A percentile compares a stretch with the other conserved stretches of the same genome.
Evolutionary conservation across 2,888 invertebrate genomes (phyloP).

Genomic region (Archips crataeganus): DNA sequence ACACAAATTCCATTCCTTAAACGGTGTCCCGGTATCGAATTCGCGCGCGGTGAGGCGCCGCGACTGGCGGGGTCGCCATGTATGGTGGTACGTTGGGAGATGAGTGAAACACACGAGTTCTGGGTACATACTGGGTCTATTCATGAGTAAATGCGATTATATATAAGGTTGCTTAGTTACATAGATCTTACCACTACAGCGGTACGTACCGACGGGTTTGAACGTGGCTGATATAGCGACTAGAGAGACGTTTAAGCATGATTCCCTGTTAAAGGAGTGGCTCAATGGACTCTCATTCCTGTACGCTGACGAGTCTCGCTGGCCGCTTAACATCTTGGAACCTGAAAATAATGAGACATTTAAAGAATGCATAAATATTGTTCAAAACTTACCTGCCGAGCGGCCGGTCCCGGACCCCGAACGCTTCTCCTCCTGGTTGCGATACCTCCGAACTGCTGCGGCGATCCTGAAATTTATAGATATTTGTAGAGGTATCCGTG

Average conservation of each 20-base stretch:
- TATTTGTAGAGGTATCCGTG: constrained; percentile 7
- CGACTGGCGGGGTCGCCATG: no score
- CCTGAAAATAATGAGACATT: neutral
- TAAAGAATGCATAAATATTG: neutral
- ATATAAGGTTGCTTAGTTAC: no score
- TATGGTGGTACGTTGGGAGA: no score
- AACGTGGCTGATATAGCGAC: constrained; percentile 5
- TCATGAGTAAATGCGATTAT: no score
- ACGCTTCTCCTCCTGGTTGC: constrained; percentile 41
- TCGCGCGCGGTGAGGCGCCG: no score
- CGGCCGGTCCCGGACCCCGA: constrained; percentile 32
- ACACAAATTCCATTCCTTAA: no score
- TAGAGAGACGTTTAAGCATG: neutral
- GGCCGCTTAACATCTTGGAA: neutral
- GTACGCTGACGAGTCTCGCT: neutral
- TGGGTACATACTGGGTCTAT: no score
- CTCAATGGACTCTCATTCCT: neutral
- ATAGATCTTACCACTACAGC: no score
- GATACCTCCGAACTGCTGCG: constrained; percentile 24
- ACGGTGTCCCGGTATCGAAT: no score
- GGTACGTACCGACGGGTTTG: neutral
- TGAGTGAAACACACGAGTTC: no score
- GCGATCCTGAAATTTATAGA: constrained; percentile 20
- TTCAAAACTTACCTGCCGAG: neutral
- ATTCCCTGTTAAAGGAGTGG: neutral